Evolutionary conservation across 2,113 vertebrate species (phyloP), one percentile per base, ranked within the genome.

Genomic region (Solenodon paradoxus): DNA sequence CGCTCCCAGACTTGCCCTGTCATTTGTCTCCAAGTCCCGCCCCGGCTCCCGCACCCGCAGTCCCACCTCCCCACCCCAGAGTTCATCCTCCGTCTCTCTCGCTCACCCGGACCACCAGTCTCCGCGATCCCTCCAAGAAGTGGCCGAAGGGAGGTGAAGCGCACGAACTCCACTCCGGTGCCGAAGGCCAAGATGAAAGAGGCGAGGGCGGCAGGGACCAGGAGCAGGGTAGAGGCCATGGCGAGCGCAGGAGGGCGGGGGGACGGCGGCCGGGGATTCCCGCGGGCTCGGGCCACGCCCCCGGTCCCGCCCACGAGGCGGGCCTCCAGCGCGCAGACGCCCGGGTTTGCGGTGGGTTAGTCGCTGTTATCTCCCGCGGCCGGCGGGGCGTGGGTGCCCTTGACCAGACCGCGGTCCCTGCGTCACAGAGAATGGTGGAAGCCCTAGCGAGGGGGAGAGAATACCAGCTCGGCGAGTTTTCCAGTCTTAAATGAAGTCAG

Each of bases 81-180:
- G 82, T 30, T 47, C 22, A 9, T 47, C n/a, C 77, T 28, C 19
- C 1, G 13, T 80, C 69, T 86, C 45, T 35, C 84, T 53, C 12
- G 47, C 96, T 97, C 96, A 97, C 95, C 97, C 1, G 79, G n/a
- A 40, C 80, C 72, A 12, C 61, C 88, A 0, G 63, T 61, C 45
- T 75, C 95, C 38, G 38, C 83, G 47, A 9, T 24, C 53, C 96
- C 96, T 92, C 97, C 75, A 0, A 96, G 96, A 11, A 97, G 84
- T 1, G 94, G 95, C 35, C 93, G 95, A 47, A 98, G 97, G n/a
- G 98, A 98, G 4, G 95, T 68, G 0, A 97, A 98, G 49, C 97
- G 97, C 38, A 97, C 97, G 96, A 98, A 92, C 72, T 96, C 98
- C 86, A 97, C 81, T 32, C 97, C 98, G 0, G 98, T 98, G 80